Conservation (phyloP, 2,797 vertebrate genomes). For the Pseudotriccus pelzelni region DNA sequence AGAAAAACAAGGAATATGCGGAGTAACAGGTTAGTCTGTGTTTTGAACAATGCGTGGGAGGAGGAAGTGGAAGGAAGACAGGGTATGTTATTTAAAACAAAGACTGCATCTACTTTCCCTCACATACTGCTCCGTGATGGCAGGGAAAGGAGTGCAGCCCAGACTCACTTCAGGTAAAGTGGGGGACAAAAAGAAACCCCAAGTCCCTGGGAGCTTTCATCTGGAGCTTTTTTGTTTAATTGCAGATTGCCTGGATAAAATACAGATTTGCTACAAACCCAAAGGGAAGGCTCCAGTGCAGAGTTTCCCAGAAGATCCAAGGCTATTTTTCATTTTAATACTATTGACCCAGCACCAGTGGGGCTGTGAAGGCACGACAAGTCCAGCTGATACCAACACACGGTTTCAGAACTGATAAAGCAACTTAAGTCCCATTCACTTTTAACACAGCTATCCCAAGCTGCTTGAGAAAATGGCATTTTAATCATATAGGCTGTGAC, state of each 20-base stretch:
- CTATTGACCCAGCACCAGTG: background rate
- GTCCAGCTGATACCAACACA: background rate
- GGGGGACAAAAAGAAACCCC: background rate
- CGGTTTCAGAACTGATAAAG: background rate
- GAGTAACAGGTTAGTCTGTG: slow-evolving; percentile 65
- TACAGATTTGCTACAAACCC: background rate
- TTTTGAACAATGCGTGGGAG: slow-evolving; percentile 47
- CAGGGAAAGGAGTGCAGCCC: background rate
- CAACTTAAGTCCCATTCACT: background rate
- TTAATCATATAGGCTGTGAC: background rate
- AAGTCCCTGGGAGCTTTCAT: background rate
- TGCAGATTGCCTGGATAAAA: background rate
- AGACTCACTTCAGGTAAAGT: background rate
- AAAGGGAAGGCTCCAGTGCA: background rate
- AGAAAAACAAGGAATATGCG: slow-evolving; percentile 46
- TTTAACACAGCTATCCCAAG: background rate
- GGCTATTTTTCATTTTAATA: background rate
- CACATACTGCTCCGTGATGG: background rate
- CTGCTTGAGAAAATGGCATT: background rate
- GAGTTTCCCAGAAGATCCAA: background rate
- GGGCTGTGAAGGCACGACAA: background rate
- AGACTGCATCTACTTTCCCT: background rate
- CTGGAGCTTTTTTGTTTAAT: background rate
- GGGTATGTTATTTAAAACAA: slow-evolving; percentile 39
- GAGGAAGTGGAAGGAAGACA: slow-evolving; percentile 11